phyloP scores from a whole-genome alignment of 1,140 invertebrate species.

The Akabosia matsudoensis region DNA sequence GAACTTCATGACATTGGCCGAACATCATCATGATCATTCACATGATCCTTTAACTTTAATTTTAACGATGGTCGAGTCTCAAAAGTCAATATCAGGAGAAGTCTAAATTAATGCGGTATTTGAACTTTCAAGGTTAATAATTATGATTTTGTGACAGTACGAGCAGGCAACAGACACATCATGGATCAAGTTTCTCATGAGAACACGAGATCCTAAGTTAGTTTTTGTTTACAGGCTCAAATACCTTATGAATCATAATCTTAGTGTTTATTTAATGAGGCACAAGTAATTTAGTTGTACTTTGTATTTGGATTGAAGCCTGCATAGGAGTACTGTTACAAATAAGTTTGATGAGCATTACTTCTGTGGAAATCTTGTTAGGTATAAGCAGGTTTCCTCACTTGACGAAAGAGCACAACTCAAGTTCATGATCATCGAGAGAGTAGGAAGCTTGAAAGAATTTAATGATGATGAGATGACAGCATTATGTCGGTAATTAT shows the following conservation, averaged over 20 bases:
- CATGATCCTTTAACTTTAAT: not conserved
- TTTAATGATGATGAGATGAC: too few relatives aligned
- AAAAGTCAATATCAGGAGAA: not conserved
- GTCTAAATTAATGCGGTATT: not conserved
- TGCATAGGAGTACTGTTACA: not conserved
- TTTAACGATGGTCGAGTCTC: not conserved
- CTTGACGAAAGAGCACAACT: too few relatives aligned
- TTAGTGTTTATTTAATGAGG: not conserved
- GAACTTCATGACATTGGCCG: not conserved
- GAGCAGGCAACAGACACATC: not conserved
- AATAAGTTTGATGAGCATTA: too few relatives aligned
- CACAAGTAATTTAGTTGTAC: not conserved
- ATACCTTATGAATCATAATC: not conserved
- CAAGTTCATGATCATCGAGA: too few relatives aligned
- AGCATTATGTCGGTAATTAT: too few relatives aligned
- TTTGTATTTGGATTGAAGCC: too few relatives aligned
- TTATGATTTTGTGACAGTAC: not conserved
- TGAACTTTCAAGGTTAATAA: conserved; percentile 9
- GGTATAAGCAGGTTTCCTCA: too few relatives aligned
- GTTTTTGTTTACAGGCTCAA: not conserved
- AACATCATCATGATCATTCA: not conserved
- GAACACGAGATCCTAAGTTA: too few relatives aligned
- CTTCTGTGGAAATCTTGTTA: too few relatives aligned
- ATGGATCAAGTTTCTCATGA: not conserved
- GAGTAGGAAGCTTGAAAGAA: too few relatives aligned